Evolutionary conservation across 1,140 invertebrate species (phyloP), one percentile per base, ranked within the genome.

Genomic region (Telenomus remus): DNA sequence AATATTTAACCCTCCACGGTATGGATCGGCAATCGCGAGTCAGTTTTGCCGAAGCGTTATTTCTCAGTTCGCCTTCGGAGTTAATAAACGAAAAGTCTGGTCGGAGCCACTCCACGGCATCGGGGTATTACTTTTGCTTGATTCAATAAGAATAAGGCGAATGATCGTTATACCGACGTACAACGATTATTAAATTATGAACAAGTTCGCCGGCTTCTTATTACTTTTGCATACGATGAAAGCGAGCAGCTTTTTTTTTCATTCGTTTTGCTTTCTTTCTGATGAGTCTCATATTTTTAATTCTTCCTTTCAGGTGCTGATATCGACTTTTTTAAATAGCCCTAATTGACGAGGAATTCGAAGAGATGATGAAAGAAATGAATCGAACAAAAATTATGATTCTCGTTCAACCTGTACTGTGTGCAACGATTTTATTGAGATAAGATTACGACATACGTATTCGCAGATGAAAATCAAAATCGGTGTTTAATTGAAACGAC

Each of bases 121-220:
- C 37, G 42, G 57, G 60, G 69, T 69, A 73, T 73, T 73, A 64
- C 75, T 78, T 77, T 72, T 72, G 48, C 59, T 60, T 60, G 54
- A 72, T 64, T 73, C 69, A 69, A 64, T 73, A 73, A 78, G 75
- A 73, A 78, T 65, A 53, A 69, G 59, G 64, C 68, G 60, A 77
- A 68, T 50, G 55, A 49, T 66, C 48, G 50, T 72, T 69, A 65
- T 44, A 53, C 54, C 60, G 60, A 55, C 51, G 60, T 60, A 65
- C 51, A 66, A 51, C 61, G 63, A 68, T 76, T 76, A 76, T 76
- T 76, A 71, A 76, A 76, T 76, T 72, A 76, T 76, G 46, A 48
- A 44, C 54, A 44, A 69, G 43, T 53, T 50, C 48, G 33, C 50
- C 39, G 33, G 56, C 47, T 65, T 60, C 51, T 66, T 74, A 61